These are phyloP conservation scores for Harpagifer antarcticus DNA, from an alignment of 2,797 vertebrate genomes.

Conservation along the genomic window DNA sequence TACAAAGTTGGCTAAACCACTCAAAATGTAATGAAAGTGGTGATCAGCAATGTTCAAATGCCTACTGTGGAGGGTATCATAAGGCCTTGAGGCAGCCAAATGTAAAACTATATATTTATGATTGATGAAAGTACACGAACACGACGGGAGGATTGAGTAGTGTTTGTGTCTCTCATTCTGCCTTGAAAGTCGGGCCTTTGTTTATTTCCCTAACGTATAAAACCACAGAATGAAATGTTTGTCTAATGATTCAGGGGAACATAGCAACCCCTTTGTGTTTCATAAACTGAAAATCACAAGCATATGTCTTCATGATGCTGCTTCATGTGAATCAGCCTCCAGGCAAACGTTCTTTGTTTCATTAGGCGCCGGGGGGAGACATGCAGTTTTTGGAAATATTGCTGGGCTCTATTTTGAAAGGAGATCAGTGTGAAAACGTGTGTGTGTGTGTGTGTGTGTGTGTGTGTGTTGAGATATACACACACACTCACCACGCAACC, in stretches of 20 bases:
- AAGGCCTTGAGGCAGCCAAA: too few relatives aligned
- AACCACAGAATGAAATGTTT: neutral
- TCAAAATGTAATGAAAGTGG: too few relatives aligned
- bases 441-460: slow-evolving; percentile 9
- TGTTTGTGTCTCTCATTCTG: neutral
- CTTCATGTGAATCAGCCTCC: neutral
- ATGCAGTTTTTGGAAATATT: slow-evolving; percentile 9
- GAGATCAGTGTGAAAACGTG: slow-evolving; percentile 51
- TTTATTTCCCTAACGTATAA: neutral
- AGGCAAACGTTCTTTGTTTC: slow-evolving; percentile 22
- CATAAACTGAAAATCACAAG: slow-evolving; percentile 35
- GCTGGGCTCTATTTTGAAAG: slow-evolving; percentile 50
- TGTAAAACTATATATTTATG: too few relatives aligned
- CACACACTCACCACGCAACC: too few relatives aligned
- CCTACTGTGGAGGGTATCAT: too few relatives aligned
- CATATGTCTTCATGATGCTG: slow-evolving; percentile 33
- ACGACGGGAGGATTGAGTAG: neutral
- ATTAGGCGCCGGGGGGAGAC: slow-evolving; percentile 6
- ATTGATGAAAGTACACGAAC: too few relatives aligned
- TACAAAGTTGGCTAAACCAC: too few relatives aligned
- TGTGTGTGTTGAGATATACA: too few relatives aligned
- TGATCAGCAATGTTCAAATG: too few relatives aligned
- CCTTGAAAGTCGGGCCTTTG: neutral
- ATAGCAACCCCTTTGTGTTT: neutral
- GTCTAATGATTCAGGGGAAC: neutral